A percentile compares a stretch with the other conserved stretches of the same genome.
phyloP scores from a whole-genome alignment of 2,888 invertebrate genomes.

The Bruchidius siliquastri region DNA sequence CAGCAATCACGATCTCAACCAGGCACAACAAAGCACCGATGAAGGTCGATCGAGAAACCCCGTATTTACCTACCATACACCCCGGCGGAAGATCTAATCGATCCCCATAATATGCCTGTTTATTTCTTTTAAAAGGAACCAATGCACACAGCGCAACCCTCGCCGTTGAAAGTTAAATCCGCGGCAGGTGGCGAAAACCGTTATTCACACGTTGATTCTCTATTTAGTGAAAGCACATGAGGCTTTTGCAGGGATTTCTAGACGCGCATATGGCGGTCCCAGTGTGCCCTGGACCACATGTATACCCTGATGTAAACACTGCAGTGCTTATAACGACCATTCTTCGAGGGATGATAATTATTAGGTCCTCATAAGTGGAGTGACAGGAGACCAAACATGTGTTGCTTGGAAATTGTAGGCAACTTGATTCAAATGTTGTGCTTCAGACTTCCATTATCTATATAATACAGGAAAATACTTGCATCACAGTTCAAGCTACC shows the following conservation, averaged over 20 bases:
- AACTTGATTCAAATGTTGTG: too few relatives aligned
- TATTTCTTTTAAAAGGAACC: not conserved
- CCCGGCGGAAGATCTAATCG: not conserved
- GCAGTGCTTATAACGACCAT: not conserved
- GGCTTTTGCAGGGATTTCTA: not conserved
- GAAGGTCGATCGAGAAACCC: not conserved
- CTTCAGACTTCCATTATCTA: too few relatives aligned
- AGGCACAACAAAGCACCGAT: not conserved
- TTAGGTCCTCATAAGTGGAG: not conserved
- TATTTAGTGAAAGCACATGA: not conserved
- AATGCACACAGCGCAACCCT: not conserved
- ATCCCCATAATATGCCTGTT: not conserved
- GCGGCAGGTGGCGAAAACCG: slow-evolving; percentile 13
- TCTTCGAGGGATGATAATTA: not conserved
- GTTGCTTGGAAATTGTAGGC: too few relatives aligned
- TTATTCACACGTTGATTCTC: slow-evolving; percentile 8
- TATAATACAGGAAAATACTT: too few relatives aligned
- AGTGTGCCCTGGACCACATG: not conserved
- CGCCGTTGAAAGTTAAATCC: slow-evolving; percentile 7
- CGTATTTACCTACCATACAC: not conserved
- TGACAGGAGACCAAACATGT: not conserved
- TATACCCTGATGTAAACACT: not conserved
- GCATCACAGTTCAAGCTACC: too few relatives aligned
- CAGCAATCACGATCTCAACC: not conserved
- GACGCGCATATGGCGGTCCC: not conserved